Evolutionary conservation across 2,888 invertebrate genomes (phyloP).

Genomic region (Fragum fragum): DNA sequence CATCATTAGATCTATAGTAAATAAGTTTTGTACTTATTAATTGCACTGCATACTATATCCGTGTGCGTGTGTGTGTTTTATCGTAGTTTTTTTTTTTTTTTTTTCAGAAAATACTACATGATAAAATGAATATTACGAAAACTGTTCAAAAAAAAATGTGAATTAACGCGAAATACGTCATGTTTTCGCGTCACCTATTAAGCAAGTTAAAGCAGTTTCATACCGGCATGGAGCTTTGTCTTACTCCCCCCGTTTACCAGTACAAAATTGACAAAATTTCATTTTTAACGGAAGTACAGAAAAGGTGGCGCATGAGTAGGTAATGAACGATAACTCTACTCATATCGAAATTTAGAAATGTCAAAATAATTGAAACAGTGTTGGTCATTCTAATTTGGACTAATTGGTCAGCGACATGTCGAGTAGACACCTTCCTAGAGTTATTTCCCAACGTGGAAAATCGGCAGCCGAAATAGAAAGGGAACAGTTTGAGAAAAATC

Average conservation of each 20-base stretch:
- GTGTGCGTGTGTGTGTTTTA: too few species aligned
- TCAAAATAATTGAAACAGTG: slow-evolving; percentile 12
- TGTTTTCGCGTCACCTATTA: background rate
- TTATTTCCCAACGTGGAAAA: slow-evolving; percentile 81
- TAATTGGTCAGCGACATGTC: slow-evolving; percentile 73
- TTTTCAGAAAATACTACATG: too few species aligned
- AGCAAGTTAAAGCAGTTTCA: background rate
- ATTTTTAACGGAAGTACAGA: background rate
- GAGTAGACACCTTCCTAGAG: slow-evolving; percentile 81
- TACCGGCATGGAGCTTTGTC: background rate
- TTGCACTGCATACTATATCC: too few species aligned
- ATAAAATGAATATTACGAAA: too few species aligned
- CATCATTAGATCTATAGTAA: too few species aligned
- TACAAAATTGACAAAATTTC: background rate
- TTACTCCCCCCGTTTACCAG: background rate
- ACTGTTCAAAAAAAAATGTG: too few species aligned
- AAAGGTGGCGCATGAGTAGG: slow-evolving; percentile 10
- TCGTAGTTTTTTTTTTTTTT: too few species aligned
- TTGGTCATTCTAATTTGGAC: background rate
- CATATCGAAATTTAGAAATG: slow-evolving; percentile 20
- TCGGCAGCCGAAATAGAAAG: slow-evolving; percentile 88
- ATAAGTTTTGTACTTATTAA: too few species aligned
- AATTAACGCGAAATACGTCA: too few species aligned
- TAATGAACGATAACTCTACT: slow-evolving; percentile 29
- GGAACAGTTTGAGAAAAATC: slow-evolving; percentile 92